A percentile compares a stretch with the other conserved stretches of the same genome.
Evolutionary conservation across 2,113 vertebrate genomes (phyloP).

Genomic region (Micromys minutus): DNA sequence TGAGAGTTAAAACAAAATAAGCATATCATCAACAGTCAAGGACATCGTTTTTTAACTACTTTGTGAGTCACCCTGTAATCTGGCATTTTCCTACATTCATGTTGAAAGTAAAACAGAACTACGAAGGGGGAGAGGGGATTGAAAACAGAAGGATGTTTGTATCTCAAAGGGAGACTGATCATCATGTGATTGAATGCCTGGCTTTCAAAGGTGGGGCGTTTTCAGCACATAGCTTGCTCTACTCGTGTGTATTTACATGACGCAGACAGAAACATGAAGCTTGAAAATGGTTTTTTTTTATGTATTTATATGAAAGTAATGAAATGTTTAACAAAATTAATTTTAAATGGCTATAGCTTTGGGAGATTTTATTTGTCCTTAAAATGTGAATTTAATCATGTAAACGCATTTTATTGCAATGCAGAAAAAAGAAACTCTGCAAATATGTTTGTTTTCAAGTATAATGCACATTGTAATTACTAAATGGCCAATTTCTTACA

Average conservation of each 20-base stretch:
- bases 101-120: background rate
- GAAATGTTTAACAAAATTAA: background rate
- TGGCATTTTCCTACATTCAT: background rate
- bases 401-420: background rate
- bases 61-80: background rate
- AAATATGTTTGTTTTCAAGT: background rate
- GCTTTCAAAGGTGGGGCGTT: background rate
- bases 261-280: background rate
- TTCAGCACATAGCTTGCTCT: background rate
- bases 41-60: background rate
- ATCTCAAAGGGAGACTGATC: background rate
- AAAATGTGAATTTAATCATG: conserved; percentile 24
- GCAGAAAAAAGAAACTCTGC: background rate
- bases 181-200: background rate
- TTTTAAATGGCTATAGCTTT: background rate
- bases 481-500: background rate
- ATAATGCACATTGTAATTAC: background rate
- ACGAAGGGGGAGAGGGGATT: background rate
- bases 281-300: background rate
- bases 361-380: background rate
- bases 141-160: background rate
- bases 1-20: background rate
- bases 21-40: background rate
- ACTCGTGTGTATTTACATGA: background rate
- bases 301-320: background rate